Percentiles rank a stretch among this genome's conserved stretches.
These are phyloP conservation scores for Notiomystis cincta DNA, from an alignment of 2,113 vertebrate species.

Conservation along the genomic window DNA sequence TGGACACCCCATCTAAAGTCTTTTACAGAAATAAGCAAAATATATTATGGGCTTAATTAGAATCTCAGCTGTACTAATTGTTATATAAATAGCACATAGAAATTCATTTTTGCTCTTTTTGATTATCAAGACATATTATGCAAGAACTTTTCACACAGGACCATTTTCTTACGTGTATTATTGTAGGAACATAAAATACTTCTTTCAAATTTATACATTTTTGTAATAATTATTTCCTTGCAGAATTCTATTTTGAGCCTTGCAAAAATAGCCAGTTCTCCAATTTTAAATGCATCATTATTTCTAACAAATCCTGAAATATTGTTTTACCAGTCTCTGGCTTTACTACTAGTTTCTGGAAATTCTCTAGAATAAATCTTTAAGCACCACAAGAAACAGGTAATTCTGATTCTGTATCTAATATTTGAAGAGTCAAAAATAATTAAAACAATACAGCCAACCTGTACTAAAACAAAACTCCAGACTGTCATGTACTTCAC, in stretches of 20 bases:
- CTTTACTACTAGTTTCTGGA: background rate
- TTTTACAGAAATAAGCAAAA: background rate
- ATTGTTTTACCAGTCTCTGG: background rate
- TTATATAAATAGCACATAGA: background rate
- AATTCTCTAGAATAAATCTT: background rate
- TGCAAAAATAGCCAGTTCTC: background rate
- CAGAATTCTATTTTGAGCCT: background rate
- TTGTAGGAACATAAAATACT: background rate
- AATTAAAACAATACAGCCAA: background rate
- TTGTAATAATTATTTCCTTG: background rate
- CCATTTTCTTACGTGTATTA: background rate
- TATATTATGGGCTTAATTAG: background rate
- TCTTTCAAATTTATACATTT: constrained; percentile 14
- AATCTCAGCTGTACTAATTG: background rate
- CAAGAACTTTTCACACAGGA: background rate
- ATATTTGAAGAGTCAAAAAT: background rate
- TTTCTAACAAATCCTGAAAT: background rate
- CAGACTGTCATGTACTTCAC: background rate
- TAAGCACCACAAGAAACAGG: background rate
- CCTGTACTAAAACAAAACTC: background rate
- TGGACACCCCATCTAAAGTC: background rate
- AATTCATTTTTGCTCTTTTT: background rate
- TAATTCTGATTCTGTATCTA: background rate
- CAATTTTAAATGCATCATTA: background rate
- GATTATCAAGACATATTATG: background rate